Conservation (phyloP, 2,888 invertebrate genomes). For the Gymnoscelis rufifasciata region DNA sequence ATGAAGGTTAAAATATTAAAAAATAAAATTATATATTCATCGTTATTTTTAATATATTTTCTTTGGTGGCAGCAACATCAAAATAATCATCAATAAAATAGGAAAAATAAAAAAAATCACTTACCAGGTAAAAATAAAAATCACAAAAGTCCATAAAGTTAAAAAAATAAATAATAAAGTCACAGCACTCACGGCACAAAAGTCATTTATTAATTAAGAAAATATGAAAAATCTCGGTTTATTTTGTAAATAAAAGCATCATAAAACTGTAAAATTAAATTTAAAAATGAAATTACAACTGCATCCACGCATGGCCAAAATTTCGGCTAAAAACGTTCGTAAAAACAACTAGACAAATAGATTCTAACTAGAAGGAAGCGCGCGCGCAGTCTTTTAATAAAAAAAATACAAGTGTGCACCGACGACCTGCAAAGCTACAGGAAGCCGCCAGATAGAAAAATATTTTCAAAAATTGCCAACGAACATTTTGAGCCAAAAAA, state of each 20-base stretch:
- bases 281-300: constrained; percentile 45
- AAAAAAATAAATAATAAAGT: constrained; percentile 49
- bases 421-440: constrained; percentile 55
- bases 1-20: too few relatives aligned
- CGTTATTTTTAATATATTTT: too few relatives aligned
- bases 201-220: constrained; percentile 49
- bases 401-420: constrained; percentile 64
- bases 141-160: constrained; percentile 64
- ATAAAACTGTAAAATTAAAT: constrained; percentile 51
- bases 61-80: too few relatives aligned
- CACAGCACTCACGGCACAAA: constrained; percentile 74
- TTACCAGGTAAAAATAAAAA: constrained; percentile 60
- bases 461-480: constrained; percentile 72
- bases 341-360: constrained; percentile 43
- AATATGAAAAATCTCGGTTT: constrained; percentile 55
- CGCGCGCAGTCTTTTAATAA: constrained; percentile 59
- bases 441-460: constrained; percentile 61
- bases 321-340: constrained; percentile 58
- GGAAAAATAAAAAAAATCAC: constrained; percentile 48
- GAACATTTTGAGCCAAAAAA: constrained; percentile 79
- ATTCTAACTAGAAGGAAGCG: constrained; percentile 51
- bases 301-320: constrained; percentile 43
- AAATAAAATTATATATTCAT: too few relatives aligned
- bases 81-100: too few relatives aligned
- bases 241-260: constrained; percentile 51